Evolutionary conservation across 1,140 invertebrate genomes (phyloP), one percentile per base, ranked within the genome.

Genomic region (Halesus radiatus): DNA sequence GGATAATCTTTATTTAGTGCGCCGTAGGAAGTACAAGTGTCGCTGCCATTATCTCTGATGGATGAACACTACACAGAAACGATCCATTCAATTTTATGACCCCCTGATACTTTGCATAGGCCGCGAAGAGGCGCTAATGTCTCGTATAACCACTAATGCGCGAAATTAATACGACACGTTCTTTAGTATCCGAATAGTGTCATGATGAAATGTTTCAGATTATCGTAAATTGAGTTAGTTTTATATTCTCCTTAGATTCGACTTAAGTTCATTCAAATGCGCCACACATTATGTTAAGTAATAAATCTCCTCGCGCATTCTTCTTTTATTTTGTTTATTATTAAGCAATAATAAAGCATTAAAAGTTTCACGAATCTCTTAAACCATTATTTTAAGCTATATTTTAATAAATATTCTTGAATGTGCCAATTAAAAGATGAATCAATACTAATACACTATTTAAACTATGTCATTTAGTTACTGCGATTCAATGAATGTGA

Each of bases 111-210:
- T 75, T 50, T 20, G 68, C 15, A 20, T 18, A 29, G 54, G n/a
- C 18, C 8, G 16, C 68, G 53, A 18, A 29, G 23, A 75, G 52
- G 23, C 54, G 23, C 72, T 75, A 60, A 75, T 58, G 53, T 75
- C 26, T 56, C 72, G 37, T 58, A 75, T 58, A 56, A 29, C 26
- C 53, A 54, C 72, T 75, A 75, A 75, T 58, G 29, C 53, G 72
- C 72, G 53, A 75, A 75, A 75, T 58, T 56, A 56, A 75, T 75
- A 75, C 60, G 52, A 58, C 72, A 75, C 53, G n/a, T n/a, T 58
- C 50, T 58, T 18, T 56, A 56, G 23, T 53, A 54, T 56, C n/a
- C 16, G 5, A 75, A 75, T 60, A 75, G 53, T 58, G 53, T 58
- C 54, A 75, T 75, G 22, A 75, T 56, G 54, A 75, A 75, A 75